These are phyloP conservation scores for Busseola fusca DNA, from an alignment of 2,888 invertebrate species.

Conservation along the genomic window DNA sequence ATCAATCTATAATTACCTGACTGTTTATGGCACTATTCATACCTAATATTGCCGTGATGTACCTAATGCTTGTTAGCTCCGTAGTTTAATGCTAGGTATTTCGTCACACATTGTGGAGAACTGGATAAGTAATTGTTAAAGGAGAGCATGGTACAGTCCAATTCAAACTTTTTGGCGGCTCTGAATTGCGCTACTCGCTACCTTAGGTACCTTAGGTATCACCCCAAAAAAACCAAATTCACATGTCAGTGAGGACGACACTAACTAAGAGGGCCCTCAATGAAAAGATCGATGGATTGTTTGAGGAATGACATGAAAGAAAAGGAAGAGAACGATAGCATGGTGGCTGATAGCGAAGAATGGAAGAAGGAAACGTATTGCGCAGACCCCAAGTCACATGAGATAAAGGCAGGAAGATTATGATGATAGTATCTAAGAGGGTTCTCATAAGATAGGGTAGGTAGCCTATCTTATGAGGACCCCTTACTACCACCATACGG, in stretches of 20 bases:
- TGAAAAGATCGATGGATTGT: neutral
- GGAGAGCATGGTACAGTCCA: neutral
- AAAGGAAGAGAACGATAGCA: neutral
- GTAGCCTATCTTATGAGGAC: too few relatives aligned
- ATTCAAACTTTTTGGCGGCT: neutral
- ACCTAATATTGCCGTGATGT: constrained; percentile 49
- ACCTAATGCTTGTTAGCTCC: constrained; percentile 23
- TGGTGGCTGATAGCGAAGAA: neutral
- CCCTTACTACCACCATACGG: neutral
- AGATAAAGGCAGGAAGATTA: neutral
- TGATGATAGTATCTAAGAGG: neutral
- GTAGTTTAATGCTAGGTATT: constrained; percentile 3
- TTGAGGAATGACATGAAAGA: neutral
- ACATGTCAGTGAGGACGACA: neutral
- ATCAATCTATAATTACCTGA: constrained; percentile 65
- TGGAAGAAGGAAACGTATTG: neutral
- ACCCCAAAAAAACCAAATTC: neutral
- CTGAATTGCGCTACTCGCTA: neutral
- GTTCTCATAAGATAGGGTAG: neutral
- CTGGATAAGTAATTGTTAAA: neutral
- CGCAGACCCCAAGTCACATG: neutral
- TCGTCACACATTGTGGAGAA: neutral
- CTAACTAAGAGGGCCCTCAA: neutral
- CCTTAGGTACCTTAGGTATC: neutral
- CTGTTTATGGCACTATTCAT: constrained; percentile 65